These are phyloP conservation scores for Pseudomyrmex pallidus DNA, from an alignment of 1,140 invertebrate species.

Conservation along the genomic window DNA sequence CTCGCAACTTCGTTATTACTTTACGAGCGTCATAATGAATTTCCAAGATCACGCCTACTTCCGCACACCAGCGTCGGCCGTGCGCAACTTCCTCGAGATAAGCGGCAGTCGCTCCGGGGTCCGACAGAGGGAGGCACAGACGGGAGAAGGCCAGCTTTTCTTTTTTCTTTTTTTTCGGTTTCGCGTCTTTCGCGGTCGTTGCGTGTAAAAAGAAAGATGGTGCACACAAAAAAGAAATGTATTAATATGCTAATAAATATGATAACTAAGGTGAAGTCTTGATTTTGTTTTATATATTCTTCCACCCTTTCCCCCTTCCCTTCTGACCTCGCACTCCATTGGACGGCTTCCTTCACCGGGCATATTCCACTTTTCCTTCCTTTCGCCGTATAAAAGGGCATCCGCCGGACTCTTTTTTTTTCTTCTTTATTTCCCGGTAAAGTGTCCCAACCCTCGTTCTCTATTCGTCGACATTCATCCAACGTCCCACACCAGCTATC, in stretches of 20 bases:
- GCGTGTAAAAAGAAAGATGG: background rate
- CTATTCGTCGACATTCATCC: slow-evolving; percentile 53
- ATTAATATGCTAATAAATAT: slow-evolving; percentile 37
- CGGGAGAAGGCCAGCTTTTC: slow-evolving; percentile 15
- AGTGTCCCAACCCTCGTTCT: slow-evolving; percentile 46
- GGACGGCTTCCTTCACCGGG: slow-evolving; percentile 16
- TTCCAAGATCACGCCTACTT: slow-evolving; percentile 53
- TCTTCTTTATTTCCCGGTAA: slow-evolving; percentile 34
- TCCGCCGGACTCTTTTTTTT: slow-evolving; percentile 25
- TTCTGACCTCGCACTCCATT: no score
- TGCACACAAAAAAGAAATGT: slow-evolving; percentile 10
- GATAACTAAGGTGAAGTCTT: slow-evolving; percentile 19
- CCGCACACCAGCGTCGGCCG: slow-evolving; percentile 2
- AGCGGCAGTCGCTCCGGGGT: slow-evolving; percentile 27
- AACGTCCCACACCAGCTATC: slow-evolving; percentile 31
- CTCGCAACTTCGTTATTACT: slow-evolving; percentile 54
- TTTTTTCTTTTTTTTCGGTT: background rate
- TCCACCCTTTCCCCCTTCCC: no score
- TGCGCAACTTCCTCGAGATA: slow-evolving; percentile 40
- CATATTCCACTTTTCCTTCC: slow-evolving; percentile 33
- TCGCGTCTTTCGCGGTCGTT: background rate
- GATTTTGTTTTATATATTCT: slow-evolving; percentile 17
- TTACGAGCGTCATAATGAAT: slow-evolving; percentile 50
- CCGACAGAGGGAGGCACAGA: background rate
- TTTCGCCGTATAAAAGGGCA: slow-evolving; percentile 43